Conservation (phyloP, 2,113 vertebrate genomes). For the Fulmarus glacialis region DNA sequence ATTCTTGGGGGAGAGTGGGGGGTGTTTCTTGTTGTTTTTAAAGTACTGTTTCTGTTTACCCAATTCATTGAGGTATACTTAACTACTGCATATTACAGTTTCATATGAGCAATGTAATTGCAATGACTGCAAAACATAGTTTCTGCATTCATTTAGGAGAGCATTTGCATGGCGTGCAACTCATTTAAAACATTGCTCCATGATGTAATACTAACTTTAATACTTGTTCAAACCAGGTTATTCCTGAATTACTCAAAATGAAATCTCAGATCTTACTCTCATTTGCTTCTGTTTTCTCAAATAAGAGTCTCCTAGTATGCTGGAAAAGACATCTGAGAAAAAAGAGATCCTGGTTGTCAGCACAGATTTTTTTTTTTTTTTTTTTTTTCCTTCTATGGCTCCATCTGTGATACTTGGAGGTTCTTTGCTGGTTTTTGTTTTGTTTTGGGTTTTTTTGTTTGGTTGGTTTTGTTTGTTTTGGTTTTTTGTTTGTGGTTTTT, state of each 20-base stretch:
- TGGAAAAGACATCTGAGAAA: not conserved
- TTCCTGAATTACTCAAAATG: not conserved
- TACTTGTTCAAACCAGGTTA: not conserved
- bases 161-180: not conserved
- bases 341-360: not conserved
- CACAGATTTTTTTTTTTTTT: not conserved
- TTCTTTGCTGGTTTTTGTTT: not conserved
- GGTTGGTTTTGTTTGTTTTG: no score
- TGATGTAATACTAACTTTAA: not conserved
- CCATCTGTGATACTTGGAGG: not conserved
- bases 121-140: not conserved
- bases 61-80: not conserved
- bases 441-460: no score
- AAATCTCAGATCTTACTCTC: not conserved
- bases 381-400: not conserved
- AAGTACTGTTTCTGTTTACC: not conserved
- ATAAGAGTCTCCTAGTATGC: not conserved
- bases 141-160: not conserved
- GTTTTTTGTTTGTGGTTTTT: no score
- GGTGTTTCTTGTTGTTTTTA: not conserved
- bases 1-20: not conserved
- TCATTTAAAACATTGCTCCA: not conserved
- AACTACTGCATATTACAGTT: rapidly evolving
- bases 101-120: not conserved
- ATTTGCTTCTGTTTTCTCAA: not conserved